phyloP scores from a whole-genome alignment of 2,113 vertebrate genomes.

The Scomber colias region DNA sequence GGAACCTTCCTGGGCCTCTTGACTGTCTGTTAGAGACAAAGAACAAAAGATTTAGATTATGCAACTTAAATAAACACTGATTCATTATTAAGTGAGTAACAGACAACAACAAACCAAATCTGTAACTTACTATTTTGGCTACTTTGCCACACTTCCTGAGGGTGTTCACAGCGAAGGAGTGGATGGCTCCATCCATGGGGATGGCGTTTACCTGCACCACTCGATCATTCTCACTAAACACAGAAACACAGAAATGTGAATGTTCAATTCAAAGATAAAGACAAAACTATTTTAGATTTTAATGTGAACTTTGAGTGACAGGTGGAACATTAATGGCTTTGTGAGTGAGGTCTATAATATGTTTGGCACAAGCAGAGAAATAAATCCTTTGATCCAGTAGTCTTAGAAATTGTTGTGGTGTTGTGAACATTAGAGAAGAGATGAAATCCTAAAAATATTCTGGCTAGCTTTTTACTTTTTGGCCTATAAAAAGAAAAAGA shows the following conservation, averaged over 20 bases:
- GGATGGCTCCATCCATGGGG: conserved; percentile 92
- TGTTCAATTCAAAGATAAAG: background rate
- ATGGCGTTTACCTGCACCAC: conserved; percentile 93
- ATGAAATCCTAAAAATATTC: background rate
- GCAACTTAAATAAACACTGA: background rate
- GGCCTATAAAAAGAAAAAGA: too few species aligned
- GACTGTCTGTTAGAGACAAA: conserved; percentile 85
- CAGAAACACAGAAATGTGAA: conserved; percentile 6
- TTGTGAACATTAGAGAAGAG: too few species aligned
- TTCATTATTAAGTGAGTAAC: background rate
- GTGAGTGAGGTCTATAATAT: background rate
- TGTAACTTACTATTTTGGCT: conserved; percentile 92
- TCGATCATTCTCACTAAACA: conserved; percentile 92
- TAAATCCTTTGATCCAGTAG: background rate
- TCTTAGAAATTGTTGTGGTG: too few species aligned
- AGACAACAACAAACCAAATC: background rate
- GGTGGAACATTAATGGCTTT: background rate
- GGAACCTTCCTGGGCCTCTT: conserved; percentile 92
- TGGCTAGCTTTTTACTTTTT: background rate
- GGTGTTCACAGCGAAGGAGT: conserved; percentile 95
- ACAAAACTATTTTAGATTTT: background rate
- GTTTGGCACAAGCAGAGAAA: background rate
- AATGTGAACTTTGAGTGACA: background rate
- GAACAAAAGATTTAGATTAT: background rate
- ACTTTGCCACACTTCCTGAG: conserved; percentile 97